Evolutionary conservation across 2,113 vertebrate species (phyloP), one percentile per base, ranked within the genome.

Genomic region (Pangasianodon gigas): DNA sequence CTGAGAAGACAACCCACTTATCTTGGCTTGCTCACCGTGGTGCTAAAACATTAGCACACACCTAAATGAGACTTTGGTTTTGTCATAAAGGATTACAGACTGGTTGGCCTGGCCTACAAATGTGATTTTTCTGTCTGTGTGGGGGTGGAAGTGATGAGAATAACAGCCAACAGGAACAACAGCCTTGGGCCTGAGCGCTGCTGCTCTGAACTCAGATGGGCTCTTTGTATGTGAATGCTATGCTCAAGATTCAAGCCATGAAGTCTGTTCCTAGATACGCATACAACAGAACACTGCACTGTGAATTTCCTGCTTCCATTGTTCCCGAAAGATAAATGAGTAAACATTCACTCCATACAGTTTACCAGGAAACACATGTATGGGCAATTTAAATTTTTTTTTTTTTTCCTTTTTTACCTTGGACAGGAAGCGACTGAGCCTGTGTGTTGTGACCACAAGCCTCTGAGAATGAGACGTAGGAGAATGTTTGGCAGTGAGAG

Each of bases 41-140:
- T 60, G 52, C 54, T 65, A 65, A 89, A 86, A 89, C 80, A 86
- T 91, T 86, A 90, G 75, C 52, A 79, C 86, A 54, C 88, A 85
- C 92, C 84, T 85, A 87, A 89, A 87, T 51, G 84, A 91, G 83
- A 91, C 83, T 88, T 90, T 51, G 44, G 74, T 77, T 89, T 87
- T 88, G 48, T 91, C 87, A 90, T 79, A 79, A 89, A 82, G 77
- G 65, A 86, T 92, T 90, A 88, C 74, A 88, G 81, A 90, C 54
- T 6, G 71, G 52, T 79, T 81, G 85, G 85, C 84, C 52, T 26
- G 74, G 62, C 89, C 48, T 69, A 81, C 79, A 87, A 91, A 92
- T 89, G 87, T 90, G 84, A 91, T 90, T 90, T 85, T 83, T 87
- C 89, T 91, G 52, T 65, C 37, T 89, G 84, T 87, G 51, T 48